These are phyloP conservation scores for Ophion ventricosus DNA, from an alignment of 2,888 invertebrate genomes.

Conservation along the genomic window DNA sequence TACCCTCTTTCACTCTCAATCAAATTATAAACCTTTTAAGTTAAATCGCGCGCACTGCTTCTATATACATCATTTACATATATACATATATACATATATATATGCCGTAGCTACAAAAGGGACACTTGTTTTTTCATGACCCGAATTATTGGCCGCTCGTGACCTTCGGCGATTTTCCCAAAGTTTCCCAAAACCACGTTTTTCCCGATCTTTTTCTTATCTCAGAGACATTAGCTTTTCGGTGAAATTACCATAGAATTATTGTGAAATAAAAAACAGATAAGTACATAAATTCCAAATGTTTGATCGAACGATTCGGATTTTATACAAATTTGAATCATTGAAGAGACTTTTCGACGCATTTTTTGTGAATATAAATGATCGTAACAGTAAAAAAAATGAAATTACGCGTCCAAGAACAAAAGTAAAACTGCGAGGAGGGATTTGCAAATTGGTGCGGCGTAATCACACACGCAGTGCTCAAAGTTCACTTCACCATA, in stretches of 20 bases:
- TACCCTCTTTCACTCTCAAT: conserved; percentile 53
- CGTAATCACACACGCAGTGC: background rate
- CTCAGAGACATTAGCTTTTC: background rate
- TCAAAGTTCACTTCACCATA: background rate
- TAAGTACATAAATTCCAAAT: too few relatives aligned
- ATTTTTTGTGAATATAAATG: too few relatives aligned
- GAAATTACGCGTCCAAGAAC: background rate
- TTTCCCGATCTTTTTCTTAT: background rate
- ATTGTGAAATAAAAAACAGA: too few relatives aligned
- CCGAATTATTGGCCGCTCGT: conserved; percentile 1
- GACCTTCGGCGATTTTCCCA: background rate
- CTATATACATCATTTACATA: background rate
- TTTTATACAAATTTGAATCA: too few relatives aligned
- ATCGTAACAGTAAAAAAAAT: too few relatives aligned
- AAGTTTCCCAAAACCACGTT: background rate
- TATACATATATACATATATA: background rate
- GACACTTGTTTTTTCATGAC: conserved; percentile 19
- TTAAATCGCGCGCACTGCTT: conserved; percentile 24
- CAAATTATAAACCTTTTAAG: conserved; percentile 55
- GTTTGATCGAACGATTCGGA: too few relatives aligned
- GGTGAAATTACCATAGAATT: background rate
- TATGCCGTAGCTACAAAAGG: background rate
- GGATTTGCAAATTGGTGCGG: too few relatives aligned
- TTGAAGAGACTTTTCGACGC: too few relatives aligned
- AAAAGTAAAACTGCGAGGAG: too few relatives aligned